phyloP scores from a whole-genome alignment of 2,113 vertebrate genomes.

The Corythaeola cristata region DNA sequence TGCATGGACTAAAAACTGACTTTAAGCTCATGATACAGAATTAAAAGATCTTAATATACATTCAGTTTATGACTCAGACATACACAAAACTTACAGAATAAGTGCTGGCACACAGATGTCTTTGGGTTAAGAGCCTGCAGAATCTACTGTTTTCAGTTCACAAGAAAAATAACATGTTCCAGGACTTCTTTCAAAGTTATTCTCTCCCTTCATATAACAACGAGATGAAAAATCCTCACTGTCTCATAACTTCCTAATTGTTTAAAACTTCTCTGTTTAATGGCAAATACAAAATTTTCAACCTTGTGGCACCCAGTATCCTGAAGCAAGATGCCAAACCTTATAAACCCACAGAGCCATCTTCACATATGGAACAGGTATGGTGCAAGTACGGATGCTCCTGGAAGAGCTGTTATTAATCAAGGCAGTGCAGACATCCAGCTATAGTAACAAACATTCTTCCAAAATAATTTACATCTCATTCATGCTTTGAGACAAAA shows the following conservation, averaged over 20 bases:
- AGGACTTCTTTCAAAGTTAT: neutral
- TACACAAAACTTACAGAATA: neutral
- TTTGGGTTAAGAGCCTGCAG: neutral
- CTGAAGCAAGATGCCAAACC: neutral
- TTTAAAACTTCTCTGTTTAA: neutral
- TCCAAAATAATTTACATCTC: neutral
- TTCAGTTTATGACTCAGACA: neutral
- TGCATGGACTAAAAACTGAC: neutral
- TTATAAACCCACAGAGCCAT: neutral
- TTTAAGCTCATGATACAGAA: neutral
- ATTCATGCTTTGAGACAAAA: neutral
- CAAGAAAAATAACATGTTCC: neutral
- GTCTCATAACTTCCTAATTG: neutral
- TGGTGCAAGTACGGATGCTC: neutral
- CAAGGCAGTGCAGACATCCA: neutral
- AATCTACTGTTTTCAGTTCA: rapidly evolving
- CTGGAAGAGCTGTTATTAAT: neutral
- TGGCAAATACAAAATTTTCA: neutral
- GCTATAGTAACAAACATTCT: neutral
- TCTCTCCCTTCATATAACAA: neutral
- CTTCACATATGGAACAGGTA: neutral
- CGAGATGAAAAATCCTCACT: neutral
- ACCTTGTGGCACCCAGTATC: neutral
- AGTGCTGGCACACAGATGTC: neutral
- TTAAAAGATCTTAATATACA: rapidly evolving